Percentiles rank a stretch among this genome's conserved stretches.
These are phyloP conservation scores for Trichopoda pennipes DNA, from an alignment of 2,888 invertebrate species.

Conservation along the genomic window DNA sequence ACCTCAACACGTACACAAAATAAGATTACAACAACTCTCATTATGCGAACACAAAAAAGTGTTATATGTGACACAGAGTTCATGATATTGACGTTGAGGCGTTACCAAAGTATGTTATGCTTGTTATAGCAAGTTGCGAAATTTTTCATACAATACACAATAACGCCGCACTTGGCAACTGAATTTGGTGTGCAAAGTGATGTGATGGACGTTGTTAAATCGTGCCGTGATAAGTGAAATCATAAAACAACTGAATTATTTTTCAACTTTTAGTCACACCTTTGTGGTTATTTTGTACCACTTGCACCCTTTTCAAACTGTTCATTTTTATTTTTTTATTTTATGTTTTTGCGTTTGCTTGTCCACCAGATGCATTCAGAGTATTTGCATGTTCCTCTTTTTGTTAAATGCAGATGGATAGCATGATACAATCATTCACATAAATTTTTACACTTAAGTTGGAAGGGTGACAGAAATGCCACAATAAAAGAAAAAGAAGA, in stretches of 20 bases:
- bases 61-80: no score
- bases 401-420: no score
- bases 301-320: not conserved
- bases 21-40: not conserved
- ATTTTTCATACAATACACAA: not conserved
- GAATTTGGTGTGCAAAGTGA: not conserved
- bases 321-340: not conserved
- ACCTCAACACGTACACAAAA: not conserved
- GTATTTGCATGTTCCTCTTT: no score
- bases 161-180: not conserved
- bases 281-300: not conserved
- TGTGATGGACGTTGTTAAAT: not conserved
- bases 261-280: slow-evolving; percentile 1
- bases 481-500: no score
- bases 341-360: no score
- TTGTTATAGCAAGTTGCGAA: not conserved
- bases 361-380: no score
- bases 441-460: no score
- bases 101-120: not conserved
- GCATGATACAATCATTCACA: no score
- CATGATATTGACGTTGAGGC: not conserved
- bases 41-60: not conserved
- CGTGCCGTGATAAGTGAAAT: not conserved
- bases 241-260: not conserved
- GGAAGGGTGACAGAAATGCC: no score